phyloP scores from a whole-genome alignment of 2,113 vertebrate genomes.

The Engystomops pustulosus region DNA sequence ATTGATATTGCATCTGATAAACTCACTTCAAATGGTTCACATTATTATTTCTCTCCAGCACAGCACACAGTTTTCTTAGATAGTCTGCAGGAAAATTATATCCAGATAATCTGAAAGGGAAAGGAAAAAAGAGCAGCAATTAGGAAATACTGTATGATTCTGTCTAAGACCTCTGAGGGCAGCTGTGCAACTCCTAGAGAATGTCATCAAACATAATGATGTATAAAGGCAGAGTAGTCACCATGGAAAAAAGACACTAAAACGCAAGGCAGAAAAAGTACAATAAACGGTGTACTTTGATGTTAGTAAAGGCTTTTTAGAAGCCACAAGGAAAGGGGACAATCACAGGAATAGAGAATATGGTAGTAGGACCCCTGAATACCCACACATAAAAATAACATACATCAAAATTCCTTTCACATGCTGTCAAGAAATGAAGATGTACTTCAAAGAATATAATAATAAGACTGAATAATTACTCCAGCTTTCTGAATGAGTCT shows the following conservation, averaged over 20 bases:
- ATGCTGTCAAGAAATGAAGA: not conserved
- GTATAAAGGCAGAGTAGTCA: not conserved
- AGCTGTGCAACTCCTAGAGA: not conserved
- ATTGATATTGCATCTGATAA: not conserved
- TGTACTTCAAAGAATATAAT: not conserved
- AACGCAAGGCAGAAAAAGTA: not conserved
- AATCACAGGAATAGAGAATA: not conserved
- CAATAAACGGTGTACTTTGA: not conserved
- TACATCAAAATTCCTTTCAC: not conserved
- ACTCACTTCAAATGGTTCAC: constrained; percentile 80
- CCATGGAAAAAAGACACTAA: not conserved
- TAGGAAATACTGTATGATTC: not conserved
- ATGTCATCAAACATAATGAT: not conserved
- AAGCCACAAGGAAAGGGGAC: not conserved
- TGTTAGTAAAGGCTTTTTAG: not conserved
- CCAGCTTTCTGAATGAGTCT: not conserved
- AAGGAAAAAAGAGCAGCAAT: not conserved
- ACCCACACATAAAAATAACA: not conserved
- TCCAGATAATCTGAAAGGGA: constrained; percentile 73
- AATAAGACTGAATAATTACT: constrained; percentile 5
- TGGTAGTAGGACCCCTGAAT: not conserved
- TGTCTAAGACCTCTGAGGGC: not conserved
- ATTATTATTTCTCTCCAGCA: constrained; percentile 68
- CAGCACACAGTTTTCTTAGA: constrained; percentile 69
- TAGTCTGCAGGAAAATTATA: constrained; percentile 73